A percentile compares a stretch with the other conserved stretches of the same genome.
Conservation (phyloP, 2,113 vertebrate genomes). For the Chamaea fasciata region DNA sequence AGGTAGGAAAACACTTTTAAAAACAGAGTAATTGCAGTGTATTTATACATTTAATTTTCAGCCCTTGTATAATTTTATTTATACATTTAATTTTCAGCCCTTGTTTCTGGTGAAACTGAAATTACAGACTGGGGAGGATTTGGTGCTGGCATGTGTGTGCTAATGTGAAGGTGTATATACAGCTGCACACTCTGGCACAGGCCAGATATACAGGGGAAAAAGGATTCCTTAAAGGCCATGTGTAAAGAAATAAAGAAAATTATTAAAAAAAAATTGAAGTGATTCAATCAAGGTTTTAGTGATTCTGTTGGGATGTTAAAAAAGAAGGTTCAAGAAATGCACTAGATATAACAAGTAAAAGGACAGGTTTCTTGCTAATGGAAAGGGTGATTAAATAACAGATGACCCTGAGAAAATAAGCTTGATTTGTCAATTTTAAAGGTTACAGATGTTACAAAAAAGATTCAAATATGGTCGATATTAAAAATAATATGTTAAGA, state of each 20-base stretch:
- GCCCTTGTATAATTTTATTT: no score
- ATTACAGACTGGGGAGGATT: not conserved
- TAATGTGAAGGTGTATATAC: not conserved
- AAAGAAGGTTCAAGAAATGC: not conserved
- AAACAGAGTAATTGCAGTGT: not conserved
- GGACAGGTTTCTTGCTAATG: not conserved
- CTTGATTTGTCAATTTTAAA: not conserved
- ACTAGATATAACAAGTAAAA: not conserved
- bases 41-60: not conserved
- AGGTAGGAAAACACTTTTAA: constrained; percentile 76
- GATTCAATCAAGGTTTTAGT: not conserved
- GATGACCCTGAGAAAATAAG: not conserved
- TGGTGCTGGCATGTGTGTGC: not conserved
- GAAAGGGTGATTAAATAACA: not conserved
- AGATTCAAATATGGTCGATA: not conserved
- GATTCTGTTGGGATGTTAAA: not conserved
- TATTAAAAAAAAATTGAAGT: accelerated
- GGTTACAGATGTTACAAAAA: not conserved
- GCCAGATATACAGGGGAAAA: accelerated
- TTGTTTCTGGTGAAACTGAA: not conserved
- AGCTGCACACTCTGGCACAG: not conserved
- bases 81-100: not conserved
- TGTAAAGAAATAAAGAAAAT: not conserved
- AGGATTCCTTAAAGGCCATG: not conserved
- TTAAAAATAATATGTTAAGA: not conserved